Percentiles rank a stretch among this genome's conserved stretches.
Evolutionary conservation across 1,140 invertebrate genomes (phyloP).

Genomic region (Armadillidium nasatum): DNA sequence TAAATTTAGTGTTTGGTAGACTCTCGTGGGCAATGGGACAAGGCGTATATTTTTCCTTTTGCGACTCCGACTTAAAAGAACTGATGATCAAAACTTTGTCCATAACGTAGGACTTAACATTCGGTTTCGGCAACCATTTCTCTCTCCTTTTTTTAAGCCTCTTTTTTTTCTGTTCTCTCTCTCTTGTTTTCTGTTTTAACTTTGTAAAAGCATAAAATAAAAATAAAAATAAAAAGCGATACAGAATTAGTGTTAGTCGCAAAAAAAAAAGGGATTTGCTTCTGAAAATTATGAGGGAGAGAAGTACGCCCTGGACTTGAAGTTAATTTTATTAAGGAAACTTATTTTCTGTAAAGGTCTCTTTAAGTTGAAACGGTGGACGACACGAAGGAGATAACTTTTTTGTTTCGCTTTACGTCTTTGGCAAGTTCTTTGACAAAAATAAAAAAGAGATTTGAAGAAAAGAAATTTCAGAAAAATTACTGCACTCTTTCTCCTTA

Average conservation of each 20-base stretch:
- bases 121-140: background rate
- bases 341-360: background rate
- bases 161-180: too few species aligned
- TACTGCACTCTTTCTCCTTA: background rate
- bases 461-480: background rate
- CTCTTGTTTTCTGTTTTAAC: too few species aligned
- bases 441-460: background rate
- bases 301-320: background rate
- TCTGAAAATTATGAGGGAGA: background rate
- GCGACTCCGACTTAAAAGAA: background rate
- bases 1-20: too few species aligned
- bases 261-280: background rate
- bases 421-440: background rate
- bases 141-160: background rate
- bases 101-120: constrained; percentile 7
- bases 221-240: too few species aligned
- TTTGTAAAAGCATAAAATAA: too few species aligned
- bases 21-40: background rate
- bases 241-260: too few species aligned
- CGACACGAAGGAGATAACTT: background rate
- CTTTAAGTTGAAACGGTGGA: background rate
- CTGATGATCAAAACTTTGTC: background rate
- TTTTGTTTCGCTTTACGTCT: background rate
- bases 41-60: background rate
- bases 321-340: constrained; percentile 8